Conservation (phyloP, 2,797 vertebrate genomes). For the Adrianichthys oophorus region DNA sequence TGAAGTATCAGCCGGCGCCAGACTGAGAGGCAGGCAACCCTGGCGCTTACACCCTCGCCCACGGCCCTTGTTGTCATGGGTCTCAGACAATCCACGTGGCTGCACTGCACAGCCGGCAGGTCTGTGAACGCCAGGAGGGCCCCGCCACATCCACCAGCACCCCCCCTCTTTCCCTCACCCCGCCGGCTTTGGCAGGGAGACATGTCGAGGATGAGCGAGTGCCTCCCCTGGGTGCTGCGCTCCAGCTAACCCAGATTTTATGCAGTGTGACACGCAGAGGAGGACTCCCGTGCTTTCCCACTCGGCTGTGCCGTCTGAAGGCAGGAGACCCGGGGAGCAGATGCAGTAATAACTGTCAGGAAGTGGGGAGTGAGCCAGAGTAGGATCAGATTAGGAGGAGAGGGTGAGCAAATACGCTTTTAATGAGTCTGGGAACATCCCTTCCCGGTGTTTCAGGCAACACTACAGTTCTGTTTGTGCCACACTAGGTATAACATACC, state of each 20-base stretch:
- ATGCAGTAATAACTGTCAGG: slow-evolving; percentile 12
- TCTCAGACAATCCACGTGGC: too few species aligned
- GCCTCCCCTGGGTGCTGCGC: slow-evolving; percentile 57
- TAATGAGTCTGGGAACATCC: too few species aligned
- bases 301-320: slow-evolving; percentile 51
- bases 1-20: slow-evolving; percentile 48
- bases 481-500: too few species aligned
- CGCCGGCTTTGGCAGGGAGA: slow-evolving; percentile 48
- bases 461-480: too few species aligned
- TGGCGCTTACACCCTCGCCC: slow-evolving; percentile 4
- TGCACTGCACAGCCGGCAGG: too few species aligned
- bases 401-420: not conserved
- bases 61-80: slow-evolving; percentile 28
- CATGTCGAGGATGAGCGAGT: slow-evolving; percentile 59
- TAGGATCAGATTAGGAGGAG: slow-evolving; percentile 10
- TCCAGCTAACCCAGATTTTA: slow-evolving; percentile 69
- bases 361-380: not conserved
- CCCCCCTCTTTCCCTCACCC: slow-evolving; percentile 25
- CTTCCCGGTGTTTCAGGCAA: too few species aligned
- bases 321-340: slow-evolving; percentile 27
- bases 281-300: slow-evolving; percentile 50
- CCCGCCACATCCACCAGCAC: slow-evolving; percentile 43
- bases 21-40: slow-evolving; percentile 45
- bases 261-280: slow-evolving; percentile 61
- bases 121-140: slow-evolving; percentile 16